Evolutionary conservation across 2,797 vertebrate genomes (phyloP).

Genomic region (Manis javanica): DNA sequence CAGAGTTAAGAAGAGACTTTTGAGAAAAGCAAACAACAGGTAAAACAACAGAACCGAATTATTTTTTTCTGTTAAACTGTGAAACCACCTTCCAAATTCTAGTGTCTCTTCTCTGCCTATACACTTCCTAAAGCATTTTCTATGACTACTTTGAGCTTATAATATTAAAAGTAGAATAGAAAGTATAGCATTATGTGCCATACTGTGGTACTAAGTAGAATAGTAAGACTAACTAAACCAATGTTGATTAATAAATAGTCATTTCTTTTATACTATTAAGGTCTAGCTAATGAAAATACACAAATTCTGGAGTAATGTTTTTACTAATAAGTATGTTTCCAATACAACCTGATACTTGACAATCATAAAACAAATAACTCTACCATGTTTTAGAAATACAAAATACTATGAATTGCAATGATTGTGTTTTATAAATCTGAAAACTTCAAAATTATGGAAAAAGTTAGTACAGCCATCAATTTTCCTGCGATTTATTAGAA

Average conservation of each 20-base stretch:
- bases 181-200: background rate
- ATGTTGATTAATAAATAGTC: conserved; percentile 22
- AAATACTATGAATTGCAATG: background rate
- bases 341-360: background rate
- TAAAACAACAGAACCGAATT: conserved; percentile 42
- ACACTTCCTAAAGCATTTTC: background rate
- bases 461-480: background rate
- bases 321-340: background rate
- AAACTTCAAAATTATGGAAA: background rate
- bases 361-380: conserved; percentile 12
- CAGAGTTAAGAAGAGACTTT: conserved; percentile 58
- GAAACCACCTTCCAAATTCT: background rate
- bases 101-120: background rate
- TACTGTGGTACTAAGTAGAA: background rate
- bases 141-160: background rate
- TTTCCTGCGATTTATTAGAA: conserved; percentile 33
- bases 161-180: background rate
- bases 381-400: background rate
- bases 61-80: background rate
- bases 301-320: background rate
- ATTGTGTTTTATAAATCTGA: background rate
- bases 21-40: conserved; percentile 33
- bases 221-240: background rate
- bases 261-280: background rate
- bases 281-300: background rate